Conservation (phyloP, 2,888 invertebrate species). For the Polydrusus pterygomalis region DNA sequence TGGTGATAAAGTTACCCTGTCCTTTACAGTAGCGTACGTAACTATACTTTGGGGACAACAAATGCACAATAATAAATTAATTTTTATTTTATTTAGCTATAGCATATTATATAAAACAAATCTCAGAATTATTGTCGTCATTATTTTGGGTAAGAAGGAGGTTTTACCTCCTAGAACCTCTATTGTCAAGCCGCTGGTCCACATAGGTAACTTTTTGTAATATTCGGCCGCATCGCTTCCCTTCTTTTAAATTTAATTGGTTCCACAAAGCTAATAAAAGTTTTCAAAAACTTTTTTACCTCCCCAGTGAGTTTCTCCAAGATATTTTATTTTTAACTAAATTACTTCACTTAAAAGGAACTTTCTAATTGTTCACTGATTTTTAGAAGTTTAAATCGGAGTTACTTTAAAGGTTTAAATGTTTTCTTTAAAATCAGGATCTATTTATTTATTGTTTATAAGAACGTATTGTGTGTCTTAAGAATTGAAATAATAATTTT, state of each 20-base stretch:
- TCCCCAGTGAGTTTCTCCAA: slow-evolving; percentile 23
- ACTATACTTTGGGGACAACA: too few relatives aligned
- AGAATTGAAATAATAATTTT: too few relatives aligned
- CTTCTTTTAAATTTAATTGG: slow-evolving; percentile 42
- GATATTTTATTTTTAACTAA: slow-evolving; percentile 27
- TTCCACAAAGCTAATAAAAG: slow-evolving; percentile 32
- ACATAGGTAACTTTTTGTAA: slow-evolving; percentile 12
- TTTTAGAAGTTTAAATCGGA: slow-evolving; percentile 3
- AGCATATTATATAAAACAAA: too few relatives aligned
- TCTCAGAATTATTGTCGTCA: too few relatives aligned
- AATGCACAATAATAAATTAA: too few relatives aligned
- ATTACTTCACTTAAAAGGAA: neutral
- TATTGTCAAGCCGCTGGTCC: too few relatives aligned
- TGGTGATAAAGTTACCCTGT: slow-evolving; percentile 21
- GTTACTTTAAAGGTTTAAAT: neutral
- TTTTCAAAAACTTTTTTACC: slow-evolving; percentile 37
- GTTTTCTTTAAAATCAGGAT: neutral
- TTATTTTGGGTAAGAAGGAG: too few relatives aligned
- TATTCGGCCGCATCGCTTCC: slow-evolving; percentile 17
- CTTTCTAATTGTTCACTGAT: slow-evolving; percentile 10
- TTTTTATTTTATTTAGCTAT: too few relatives aligned
- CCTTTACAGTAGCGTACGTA: too few relatives aligned
- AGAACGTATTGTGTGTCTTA: too few relatives aligned
- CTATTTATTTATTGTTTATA: neutral
- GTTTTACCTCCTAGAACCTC: too few relatives aligned